Evolutionary conservation across 2,888 invertebrate species (phyloP), one percentile per base, ranked within the genome.

Genomic region (Agrilus mali): DNA sequence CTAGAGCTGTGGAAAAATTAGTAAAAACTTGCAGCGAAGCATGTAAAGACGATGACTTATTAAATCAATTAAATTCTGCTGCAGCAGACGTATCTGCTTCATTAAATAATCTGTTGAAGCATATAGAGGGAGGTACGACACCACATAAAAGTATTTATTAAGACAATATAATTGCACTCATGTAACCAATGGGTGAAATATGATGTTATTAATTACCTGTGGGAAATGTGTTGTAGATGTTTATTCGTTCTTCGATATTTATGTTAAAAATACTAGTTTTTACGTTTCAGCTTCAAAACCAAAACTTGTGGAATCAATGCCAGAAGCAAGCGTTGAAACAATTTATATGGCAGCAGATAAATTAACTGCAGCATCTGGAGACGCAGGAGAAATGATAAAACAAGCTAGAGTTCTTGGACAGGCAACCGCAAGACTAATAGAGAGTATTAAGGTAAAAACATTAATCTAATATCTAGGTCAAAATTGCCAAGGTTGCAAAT

Each of bases 361-460:
- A 38, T 71, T 98, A 39, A 82, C 87, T 44, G 82, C 85, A 4
- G 85, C 87, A 12, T 73, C 77, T n/a, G 86, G 86, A 1, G 88
- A 94, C 66, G 80, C 93, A 0, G 82, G 82, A 7, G 94, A 95
- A 67, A 95, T 96, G 95, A 86, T 97, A 36, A 78, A 82, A 0
- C 94, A 95, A 60, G 95, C 96, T 0, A 71, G 90, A 40, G 78
- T 87, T 27, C 71, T 96, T 45, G 95, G 95, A 0, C 89, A 92
- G 68, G 95, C 95, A 16, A 96, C 95, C 0, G 90, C 95, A 0
- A 84, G 89, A 50, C 75, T 97, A 45, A 95, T 97, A 47, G 86
- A 89, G 58, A 87, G 87, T 55, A 95, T 98, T 59, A 93, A 96
- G 71, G 47, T 48, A 44, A 31, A 27, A 27, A 3, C 7, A 4